These are phyloP conservation scores for Xyrauchen texanus DNA, from an alignment of 2,113 vertebrate species.

Conservation along the genomic window DNA sequence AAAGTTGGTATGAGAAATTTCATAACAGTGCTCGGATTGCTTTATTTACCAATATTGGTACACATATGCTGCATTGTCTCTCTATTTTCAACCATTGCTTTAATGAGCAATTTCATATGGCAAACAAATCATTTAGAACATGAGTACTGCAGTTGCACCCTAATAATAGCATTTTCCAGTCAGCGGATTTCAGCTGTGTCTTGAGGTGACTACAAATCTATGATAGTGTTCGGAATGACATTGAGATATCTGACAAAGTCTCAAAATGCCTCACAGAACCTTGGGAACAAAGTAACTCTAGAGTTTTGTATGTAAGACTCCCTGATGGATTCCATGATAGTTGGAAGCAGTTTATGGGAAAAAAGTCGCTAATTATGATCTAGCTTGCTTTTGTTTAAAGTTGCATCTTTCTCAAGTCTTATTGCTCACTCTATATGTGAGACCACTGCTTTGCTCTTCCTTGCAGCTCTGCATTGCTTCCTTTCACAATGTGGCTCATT, in stretches of 20 bases:
- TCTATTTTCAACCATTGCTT: neutral
- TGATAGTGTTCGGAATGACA: slow-evolving; percentile 14
- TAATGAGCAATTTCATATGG: slow-evolving; percentile 2
- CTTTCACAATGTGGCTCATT: slow-evolving; percentile 14
- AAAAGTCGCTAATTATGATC: slow-evolving; percentile 11
- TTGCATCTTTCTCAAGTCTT: neutral
- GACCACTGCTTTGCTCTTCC: neutral
- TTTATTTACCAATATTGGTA: neutral
- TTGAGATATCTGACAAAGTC: slow-evolving; percentile 14
- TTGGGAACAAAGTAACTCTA: neutral
- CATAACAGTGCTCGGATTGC: neutral
- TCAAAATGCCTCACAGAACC: slow-evolving; percentile 2
- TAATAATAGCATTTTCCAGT: slow-evolving; percentile 2
- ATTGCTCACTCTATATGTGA: no score
- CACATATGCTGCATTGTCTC: neutral
- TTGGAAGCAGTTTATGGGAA: slow-evolving; percentile 9
- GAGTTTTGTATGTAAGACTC: neutral
- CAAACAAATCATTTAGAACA: neutral
- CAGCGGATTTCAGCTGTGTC: slow-evolving; percentile 10
- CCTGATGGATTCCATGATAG: neutral
- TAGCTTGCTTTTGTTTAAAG: slow-evolving; percentile 4
- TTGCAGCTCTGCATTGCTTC: neutral
- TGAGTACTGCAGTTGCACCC: slow-evolving; percentile 9
- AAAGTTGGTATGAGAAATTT: no score
- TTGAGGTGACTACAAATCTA: neutral